A percentile compares a stretch with the other conserved stretches of the same genome.
These are phyloP conservation scores for Drosophila jambulina DNA, from an alignment of 1,140 invertebrate genomes.

Conservation along the genomic window DNA sequence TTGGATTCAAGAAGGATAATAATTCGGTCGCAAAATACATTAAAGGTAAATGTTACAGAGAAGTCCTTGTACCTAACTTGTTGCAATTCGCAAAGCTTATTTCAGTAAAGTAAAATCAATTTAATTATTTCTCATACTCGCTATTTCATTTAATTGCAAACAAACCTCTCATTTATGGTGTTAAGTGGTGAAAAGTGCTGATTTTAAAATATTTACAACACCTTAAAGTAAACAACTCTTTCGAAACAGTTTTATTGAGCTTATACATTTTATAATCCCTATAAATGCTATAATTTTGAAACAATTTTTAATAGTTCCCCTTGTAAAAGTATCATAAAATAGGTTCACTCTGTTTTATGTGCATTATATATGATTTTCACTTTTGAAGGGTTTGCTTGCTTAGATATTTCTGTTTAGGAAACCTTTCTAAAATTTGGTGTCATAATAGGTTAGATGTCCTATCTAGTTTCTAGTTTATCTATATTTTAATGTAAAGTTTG, in stretches of 20 bases:
- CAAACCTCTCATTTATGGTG: neutral
- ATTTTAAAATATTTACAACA: too few relatives aligned
- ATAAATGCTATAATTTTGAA: neutral
- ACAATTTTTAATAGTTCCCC: neutral
- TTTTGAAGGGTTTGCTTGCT: neutral
- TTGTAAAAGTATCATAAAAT: neutral
- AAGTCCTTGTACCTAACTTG: neutral
- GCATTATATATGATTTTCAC: neutral
- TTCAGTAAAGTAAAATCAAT: fast-evolving
- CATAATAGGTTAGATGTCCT: too few relatives aligned
- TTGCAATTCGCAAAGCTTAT: neutral
- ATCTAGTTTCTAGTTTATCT: too few relatives aligned
- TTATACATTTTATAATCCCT: neutral
- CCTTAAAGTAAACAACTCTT: neutral
- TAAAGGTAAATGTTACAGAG: neutral
- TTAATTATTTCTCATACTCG: neutral
- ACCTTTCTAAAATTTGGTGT: too few relatives aligned
- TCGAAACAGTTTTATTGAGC: neutral
- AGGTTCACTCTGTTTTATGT: neutral
- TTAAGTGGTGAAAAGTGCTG: neutral
- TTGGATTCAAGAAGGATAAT: neutral
- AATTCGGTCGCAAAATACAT: neutral
- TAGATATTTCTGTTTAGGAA: neutral
- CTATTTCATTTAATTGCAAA: neutral
- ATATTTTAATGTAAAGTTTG: neutral